These are phyloP conservation scores for Lepidochitona cinerea DNA, from an alignment of 2,888 invertebrate species.

Conservation along the genomic window DNA sequence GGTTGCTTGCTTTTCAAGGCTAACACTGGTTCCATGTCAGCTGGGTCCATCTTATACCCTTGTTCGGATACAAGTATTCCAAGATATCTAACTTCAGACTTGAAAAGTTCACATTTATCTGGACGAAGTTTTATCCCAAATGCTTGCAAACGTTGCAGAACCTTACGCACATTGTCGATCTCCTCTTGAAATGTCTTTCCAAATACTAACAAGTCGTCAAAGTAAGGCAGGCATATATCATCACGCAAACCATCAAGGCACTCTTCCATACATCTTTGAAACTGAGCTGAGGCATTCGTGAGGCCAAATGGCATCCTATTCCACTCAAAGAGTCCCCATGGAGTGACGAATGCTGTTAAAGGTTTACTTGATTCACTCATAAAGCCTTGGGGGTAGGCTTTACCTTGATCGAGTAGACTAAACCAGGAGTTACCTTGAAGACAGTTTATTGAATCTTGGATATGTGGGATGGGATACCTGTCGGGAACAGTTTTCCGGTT, in stretches of 20 bases:
- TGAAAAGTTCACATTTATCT: neutral
- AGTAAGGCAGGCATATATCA: slow-evolving; percentile 17
- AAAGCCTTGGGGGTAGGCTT: slow-evolving; percentile 29
- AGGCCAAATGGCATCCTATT: slow-evolving; percentile 26
- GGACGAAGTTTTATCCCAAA: neutral
- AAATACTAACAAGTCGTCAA: slow-evolving; percentile 11
- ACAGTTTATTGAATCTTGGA: slow-evolving; percentile 20
- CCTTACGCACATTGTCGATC: neutral
- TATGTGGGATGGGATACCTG: slow-evolving; percentile 24
- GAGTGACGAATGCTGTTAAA: slow-evolving; percentile 30
- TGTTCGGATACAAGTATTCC: slow-evolving; percentile 6
- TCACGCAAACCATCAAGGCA: slow-evolving; percentile 12
- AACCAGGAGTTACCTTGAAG: slow-evolving; percentile 27
- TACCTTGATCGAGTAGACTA: slow-evolving; percentile 18
- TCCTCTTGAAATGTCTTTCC: slow-evolving; percentile 9
- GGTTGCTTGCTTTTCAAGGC: neutral
- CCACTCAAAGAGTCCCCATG: slow-evolving; percentile 28
- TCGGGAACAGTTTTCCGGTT: slow-evolving; percentile 24
- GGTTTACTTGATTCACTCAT: slow-evolving; percentile 14
- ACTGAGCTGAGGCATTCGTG: slow-evolving; percentile 18
- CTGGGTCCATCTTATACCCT: neutral
- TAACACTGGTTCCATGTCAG: neutral
- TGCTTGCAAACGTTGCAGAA: neutral
- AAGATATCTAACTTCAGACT: slow-evolving; percentile 1
- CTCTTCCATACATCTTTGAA: slow-evolving; percentile 16